phyloP scores from a whole-genome alignment of 2,888 invertebrate genomes.

The Hipparchia semele region DNA sequence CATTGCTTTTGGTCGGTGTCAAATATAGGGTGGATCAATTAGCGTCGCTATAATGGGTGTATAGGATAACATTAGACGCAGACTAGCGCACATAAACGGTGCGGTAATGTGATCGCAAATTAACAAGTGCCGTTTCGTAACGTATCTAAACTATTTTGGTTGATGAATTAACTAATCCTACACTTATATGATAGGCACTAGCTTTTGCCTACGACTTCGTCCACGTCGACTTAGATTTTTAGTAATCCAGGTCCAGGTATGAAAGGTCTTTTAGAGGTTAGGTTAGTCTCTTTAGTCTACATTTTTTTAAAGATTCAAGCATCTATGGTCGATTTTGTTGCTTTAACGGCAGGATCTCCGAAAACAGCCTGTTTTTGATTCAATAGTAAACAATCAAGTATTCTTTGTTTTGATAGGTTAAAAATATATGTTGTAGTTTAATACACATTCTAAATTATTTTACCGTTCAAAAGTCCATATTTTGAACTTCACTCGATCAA shows the following conservation, averaged over 20 bases:
- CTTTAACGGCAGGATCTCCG: too few species aligned
- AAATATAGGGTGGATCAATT: slow-evolving; percentile 25
- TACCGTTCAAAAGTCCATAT: too few species aligned
- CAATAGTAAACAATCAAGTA: too few species aligned
- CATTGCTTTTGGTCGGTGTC: not conserved
- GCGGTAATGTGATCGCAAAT: slow-evolving; percentile 29
- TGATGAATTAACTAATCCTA: not conserved
- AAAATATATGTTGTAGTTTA: too few species aligned
- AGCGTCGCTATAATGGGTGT: slow-evolving; percentile 31
- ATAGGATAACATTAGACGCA: slow-evolving; percentile 31
- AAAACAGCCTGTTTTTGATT: too few species aligned
- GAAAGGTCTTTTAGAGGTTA: too few species aligned
- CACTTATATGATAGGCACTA: not conserved
- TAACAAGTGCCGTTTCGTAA: slow-evolving; percentile 36
- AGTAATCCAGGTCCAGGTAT: not conserved
- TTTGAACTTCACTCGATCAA: too few species aligned
- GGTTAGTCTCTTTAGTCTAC: too few species aligned
- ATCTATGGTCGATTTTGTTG: too few species aligned
- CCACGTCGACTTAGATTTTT: not conserved
- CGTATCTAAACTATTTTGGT: slow-evolving; percentile 30
- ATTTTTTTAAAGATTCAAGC: too few species aligned
- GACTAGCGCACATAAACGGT: slow-evolving; percentile 22
- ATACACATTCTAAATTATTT: too few species aligned
- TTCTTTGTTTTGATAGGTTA: too few species aligned
- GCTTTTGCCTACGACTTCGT: not conserved